Evolutionary conservation across 2,888 invertebrate species (phyloP).

Genomic region (Drosophila niveifrons): DNA sequence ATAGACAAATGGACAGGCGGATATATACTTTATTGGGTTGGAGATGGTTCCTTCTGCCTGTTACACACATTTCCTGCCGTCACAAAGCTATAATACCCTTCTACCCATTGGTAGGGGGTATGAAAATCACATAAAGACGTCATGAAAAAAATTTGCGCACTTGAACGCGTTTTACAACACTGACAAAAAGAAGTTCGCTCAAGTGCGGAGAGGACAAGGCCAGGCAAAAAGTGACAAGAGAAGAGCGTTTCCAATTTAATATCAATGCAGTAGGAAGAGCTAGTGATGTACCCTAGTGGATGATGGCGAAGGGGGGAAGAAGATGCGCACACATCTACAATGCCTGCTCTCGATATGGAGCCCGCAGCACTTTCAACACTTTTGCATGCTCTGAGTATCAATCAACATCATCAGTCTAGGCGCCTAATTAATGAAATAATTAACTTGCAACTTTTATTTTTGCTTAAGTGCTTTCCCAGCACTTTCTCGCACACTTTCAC

Average conservation of each 20-base stretch:
- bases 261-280: slow-evolving; percentile 11
- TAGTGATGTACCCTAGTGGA: not conserved
- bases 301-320: not conserved
- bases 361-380: slow-evolving; percentile 49
- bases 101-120: too few species aligned
- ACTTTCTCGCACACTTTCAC: slow-evolving; percentile 38
- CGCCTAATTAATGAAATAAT: slow-evolving; percentile 79
- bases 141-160: slow-evolving; percentile 65
- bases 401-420: slow-evolving; percentile 69
- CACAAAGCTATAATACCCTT: too few species aligned
- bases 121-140: slow-evolving; percentile 62
- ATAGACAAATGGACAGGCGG: too few species aligned
- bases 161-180: slow-evolving; percentile 53
- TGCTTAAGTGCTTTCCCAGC: slow-evolving; percentile 67
- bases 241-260: slow-evolving; percentile 22
- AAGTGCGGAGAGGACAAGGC: slow-evolving; percentile 18
- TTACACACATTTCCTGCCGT: too few species aligned
- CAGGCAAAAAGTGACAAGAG: slow-evolving; percentile 9
- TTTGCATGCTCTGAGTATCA: slow-evolving; percentile 60
- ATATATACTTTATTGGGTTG: too few species aligned
- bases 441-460: slow-evolving; percentile 72
- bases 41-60: too few species aligned
- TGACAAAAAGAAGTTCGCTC: slow-evolving; percentile 11
- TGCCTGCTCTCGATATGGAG: slow-evolving; percentile 12
- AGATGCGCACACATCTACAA: slow-evolving; percentile 1